Percentiles rank a stretch among this genome's conserved stretches.
These are phyloP conservation scores for Acanthopleura granulata DNA, from an alignment of 2,888 invertebrate genomes.

Conservation along the genomic window DNA sequence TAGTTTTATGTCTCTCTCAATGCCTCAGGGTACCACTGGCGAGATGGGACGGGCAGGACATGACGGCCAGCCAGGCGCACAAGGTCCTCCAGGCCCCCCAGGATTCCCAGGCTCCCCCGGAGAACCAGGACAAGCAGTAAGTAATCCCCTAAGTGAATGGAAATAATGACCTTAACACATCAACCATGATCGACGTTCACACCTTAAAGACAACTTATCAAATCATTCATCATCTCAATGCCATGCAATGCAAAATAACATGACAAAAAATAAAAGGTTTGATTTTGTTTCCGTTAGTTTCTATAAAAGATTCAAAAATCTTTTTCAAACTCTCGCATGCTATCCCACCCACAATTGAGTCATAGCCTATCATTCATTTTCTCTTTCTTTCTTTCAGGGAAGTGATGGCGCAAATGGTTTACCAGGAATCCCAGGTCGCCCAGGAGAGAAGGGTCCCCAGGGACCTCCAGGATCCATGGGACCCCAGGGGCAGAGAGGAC, in stretches of 20 bases:
- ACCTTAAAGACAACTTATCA: no score
- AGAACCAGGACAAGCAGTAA: conserved; percentile 37
- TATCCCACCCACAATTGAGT: no score
- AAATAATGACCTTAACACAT: no score
- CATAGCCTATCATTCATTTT: background rate
- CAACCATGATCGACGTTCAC: no score
- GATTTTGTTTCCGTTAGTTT: no score
- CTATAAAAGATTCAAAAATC: no score
- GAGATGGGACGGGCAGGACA: conserved; percentile 28
- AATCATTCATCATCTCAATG: no score
- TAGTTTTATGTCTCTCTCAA: background rate
- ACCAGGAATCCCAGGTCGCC: conserved; percentile 48
- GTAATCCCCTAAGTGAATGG: background rate
- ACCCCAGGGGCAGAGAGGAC: conserved; percentile 77
- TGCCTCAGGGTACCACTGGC: conserved; percentile 24
- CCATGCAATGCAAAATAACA: no score
- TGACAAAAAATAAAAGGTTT: no score
- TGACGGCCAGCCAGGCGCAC: conserved; percentile 46
- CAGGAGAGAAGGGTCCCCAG: conserved; percentile 52
- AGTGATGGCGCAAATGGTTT: conserved; percentile 62
- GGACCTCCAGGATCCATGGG: conserved; percentile 82
- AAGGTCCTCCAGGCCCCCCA: conserved; percentile 48
- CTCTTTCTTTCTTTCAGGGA: conserved; percentile 38
- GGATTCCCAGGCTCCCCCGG: conserved; percentile 56
- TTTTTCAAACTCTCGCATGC: no score